Evolutionary conservation across 2,888 invertebrate species (phyloP), one percentile per base, ranked within the genome.

Genomic region (Philonicus albiceps): DNA sequence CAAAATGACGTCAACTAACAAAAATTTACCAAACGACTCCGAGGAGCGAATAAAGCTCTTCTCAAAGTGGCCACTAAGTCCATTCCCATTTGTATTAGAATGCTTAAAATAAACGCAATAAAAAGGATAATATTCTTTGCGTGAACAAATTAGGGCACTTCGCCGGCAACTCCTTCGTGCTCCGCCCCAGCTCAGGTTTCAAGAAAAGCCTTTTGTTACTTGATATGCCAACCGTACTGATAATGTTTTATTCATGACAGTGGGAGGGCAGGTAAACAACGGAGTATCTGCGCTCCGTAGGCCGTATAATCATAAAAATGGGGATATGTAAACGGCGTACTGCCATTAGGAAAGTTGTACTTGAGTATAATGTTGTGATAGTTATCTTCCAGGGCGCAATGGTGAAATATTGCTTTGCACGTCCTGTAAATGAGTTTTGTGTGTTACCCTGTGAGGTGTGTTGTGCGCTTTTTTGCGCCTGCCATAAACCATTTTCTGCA

Each of bases 231-330:
- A 80, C 80, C 80, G 80, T 49, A 53, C 80, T 31, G 80, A 80
- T 80, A 80, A 80, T 80, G 53, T 80, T 30, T 80, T 80, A 80
- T 80, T 80, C 80, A 80, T 80, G 80, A 53, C 80, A 80, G 80
- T n/a, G 16, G 80, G 53, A 49, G 80, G 53, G 13, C 27, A 80
- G 80, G 49, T 43, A 80, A 80, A 80, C 80, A 80, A n/a, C 80
- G 49, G 16, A 53, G 53, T 80, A 80, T 80, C 53, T n/a, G 22
- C 5, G 8, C 27, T 53, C 80, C 27, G 53, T 22, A 78, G 78
- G 16, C 53, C 27, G 53, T 31, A 49, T 40, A 78, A 27, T 53
- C 53, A 53, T 80, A 80, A 80, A 80, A 80, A 74, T 49, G 80
- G 27, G 80, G 80, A 80, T 80, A 80, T 80, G 80, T 80, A 80